Evolutionary conservation across 2,113 vertebrate species (phyloP), one percentile per base, ranked within the genome.

Genomic region (Anguilla japonica): DNA sequence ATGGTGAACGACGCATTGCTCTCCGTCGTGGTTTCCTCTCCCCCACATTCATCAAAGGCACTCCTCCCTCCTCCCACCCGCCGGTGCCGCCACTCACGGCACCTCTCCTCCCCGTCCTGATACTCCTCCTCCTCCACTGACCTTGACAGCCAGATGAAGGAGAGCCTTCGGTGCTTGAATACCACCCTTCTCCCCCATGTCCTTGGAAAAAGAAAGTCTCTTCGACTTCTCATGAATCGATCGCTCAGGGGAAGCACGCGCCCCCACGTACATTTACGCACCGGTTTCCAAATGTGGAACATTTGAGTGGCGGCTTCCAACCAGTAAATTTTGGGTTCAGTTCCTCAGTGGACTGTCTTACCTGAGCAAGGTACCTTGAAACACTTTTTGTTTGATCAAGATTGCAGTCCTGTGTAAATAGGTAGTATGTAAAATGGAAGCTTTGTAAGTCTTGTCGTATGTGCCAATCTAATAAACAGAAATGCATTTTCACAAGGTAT

Each of bases 121-220:
- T 91, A 92, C 89, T 91, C 90, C 89, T 92, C 90, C 89, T 92
- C 91, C 85, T 26, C 89, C 91, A 88, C 83, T 93, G 94, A 94
- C 94, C 94, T 94, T 95, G 92, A 93, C 89, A 91, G 82, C 50
- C 82, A 88, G 86, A 92, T 87, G 89, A 90, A 93, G 91, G 90
- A 86, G 85, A 78, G 88, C 91, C 83, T 89, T 89, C 85, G 88
- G 13, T 87, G 84, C 85, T 87, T 57, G 84, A 87, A 89, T 86
- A 87, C 63, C 56, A 57, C 63, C 60, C 71, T 50, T 41, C 82
- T 46, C 60, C 34, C 50, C 79, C 15, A 57, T 22, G 34, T 50
- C 50, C 41, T 29, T 56, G 13, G 50, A 83, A 60, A 57, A 60
- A 57, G 29, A 60, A 22, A 22, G 56, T 83, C 34, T 34, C 34